Evolutionary conservation across 2,888 invertebrate genomes (phyloP).

Genomic region (Tridacna crocea): DNA sequence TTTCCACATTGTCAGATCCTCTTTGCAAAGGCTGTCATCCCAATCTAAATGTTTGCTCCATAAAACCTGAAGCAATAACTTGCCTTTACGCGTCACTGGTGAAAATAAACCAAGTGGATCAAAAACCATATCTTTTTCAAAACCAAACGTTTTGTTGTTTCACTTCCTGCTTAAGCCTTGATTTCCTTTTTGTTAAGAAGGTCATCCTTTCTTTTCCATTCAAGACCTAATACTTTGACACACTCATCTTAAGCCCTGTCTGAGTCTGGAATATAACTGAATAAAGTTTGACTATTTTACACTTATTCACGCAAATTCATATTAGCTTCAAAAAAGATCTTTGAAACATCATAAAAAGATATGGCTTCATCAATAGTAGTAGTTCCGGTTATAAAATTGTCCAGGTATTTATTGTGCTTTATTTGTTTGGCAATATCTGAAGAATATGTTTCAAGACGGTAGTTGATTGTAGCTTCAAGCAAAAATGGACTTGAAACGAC

Average conservation of each 20-base stretch:
- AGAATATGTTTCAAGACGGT: constrained; percentile 32
- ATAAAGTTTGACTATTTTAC: too few species aligned
- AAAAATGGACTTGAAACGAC: constrained; percentile 36
- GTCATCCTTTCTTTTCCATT: constrained; percentile 29
- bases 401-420: constrained; percentile 42
- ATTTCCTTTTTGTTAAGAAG: constrained; percentile 20
- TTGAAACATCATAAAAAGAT: constrained; percentile 16
- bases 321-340: too few species aligned
- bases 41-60: too few species aligned
- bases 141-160: constrained; percentile 13
- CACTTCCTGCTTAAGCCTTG: not conserved
- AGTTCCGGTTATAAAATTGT: constrained; percentile 41
- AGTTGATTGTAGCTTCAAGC: constrained; percentile 33
- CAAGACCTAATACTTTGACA: constrained; percentile 35
- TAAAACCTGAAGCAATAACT: constrained; percentile 17
- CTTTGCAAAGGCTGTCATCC: too few species aligned
- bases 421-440: constrained; percentile 15
- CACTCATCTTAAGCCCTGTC: constrained; percentile 23
- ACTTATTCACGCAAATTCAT: too few species aligned
- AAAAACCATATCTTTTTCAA: constrained; percentile 24
- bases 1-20: too few species aligned
- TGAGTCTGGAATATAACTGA: constrained; percentile 7
- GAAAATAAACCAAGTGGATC: constrained; percentile 31
- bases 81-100: constrained; percentile 5
- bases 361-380: constrained; percentile 21